Conservation (phyloP, 53 echinoderm and acorn worm genomes). For the Paelopatides confundens region DNA sequence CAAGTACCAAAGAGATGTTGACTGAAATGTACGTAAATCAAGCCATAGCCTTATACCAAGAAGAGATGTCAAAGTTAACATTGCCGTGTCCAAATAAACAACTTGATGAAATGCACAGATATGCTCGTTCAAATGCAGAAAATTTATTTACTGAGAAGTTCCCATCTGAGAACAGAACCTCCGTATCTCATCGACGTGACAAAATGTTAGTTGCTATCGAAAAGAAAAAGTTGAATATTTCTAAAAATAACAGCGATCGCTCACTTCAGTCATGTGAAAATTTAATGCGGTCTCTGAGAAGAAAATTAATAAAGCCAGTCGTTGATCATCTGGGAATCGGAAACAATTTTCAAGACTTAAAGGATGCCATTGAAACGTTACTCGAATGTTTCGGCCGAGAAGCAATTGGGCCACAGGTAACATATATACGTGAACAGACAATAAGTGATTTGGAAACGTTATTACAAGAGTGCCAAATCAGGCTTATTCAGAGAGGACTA, state of each 20-base stretch:
- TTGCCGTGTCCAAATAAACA: not conserved
- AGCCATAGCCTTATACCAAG: not conserved
- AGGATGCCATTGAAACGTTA: not conserved
- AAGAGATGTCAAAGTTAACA: not conserved
- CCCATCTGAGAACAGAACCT: not conserved
- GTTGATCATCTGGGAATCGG: not conserved
- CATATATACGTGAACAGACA: not conserved
- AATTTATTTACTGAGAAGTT: not conserved
- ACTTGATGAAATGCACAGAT: not conserved
- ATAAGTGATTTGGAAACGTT: not conserved
- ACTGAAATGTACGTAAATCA: not conserved
- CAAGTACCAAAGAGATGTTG: not conserved
- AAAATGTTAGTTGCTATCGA: not conserved
- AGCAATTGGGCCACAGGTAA: not conserved
- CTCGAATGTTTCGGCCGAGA: not conserved
- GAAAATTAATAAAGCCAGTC: not conserved
- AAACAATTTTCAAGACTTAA: not conserved
- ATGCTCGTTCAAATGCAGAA: not conserved
- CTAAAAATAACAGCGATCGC: not conserved
- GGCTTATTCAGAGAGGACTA: not conserved
- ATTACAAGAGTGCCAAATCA: not conserved
- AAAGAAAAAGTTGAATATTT: not conserved
- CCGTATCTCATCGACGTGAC: not conserved
- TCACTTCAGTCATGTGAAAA: constrained; percentile 18
- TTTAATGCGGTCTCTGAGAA: not conserved